Percentiles rank a stretch among this genome's conserved stretches.
phyloP scores from a whole-genome alignment of 2,888 invertebrate species.

The Crocallis elinguaria region DNA sequence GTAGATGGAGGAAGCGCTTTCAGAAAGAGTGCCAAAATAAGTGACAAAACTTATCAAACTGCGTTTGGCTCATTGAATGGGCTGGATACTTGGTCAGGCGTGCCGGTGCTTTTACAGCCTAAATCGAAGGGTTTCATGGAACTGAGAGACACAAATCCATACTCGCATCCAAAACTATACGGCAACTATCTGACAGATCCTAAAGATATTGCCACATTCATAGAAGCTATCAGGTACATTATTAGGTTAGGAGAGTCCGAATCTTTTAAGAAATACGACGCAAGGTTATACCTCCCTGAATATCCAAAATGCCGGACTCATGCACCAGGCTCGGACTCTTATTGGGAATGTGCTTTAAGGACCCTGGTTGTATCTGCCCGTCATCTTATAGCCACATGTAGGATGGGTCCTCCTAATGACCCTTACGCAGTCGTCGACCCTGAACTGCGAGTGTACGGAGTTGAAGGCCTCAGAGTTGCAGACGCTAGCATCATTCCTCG shows the following conservation, averaged over 20 bases:
- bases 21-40: constrained; percentile 83
- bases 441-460: constrained; percentile 86
- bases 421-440: constrained; percentile 87
- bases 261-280: constrained; percentile 84
- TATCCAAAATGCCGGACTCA: constrained; percentile 81
- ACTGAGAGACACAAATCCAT: constrained; percentile 90
- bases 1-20: constrained; percentile 84
- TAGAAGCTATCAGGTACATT: constrained; percentile 86
- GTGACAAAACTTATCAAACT: constrained; percentile 82
- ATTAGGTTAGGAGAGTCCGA: constrained; percentile 85
- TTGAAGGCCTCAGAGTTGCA: constrained; percentile 86
- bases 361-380: constrained; percentile 83
- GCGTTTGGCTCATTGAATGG: constrained; percentile 83
- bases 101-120: constrained; percentile 90
- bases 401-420: constrained; percentile 88
- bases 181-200: constrained; percentile 91
- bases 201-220: constrained; percentile 84
- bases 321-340: constrained; percentile 84
- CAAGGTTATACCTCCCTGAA: constrained; percentile 78
- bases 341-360: constrained; percentile 89
- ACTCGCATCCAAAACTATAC: constrained; percentile 90
- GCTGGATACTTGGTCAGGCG: constrained; percentile 86
- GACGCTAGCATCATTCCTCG: constrained; percentile 89
- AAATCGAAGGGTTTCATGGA: constrained; percentile 89
- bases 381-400: constrained; percentile 88